Evolutionary conservation across 2,888 invertebrate species (phyloP), one percentile per base, ranked within the genome.

Genomic region (Melipona bicolor): DNA sequence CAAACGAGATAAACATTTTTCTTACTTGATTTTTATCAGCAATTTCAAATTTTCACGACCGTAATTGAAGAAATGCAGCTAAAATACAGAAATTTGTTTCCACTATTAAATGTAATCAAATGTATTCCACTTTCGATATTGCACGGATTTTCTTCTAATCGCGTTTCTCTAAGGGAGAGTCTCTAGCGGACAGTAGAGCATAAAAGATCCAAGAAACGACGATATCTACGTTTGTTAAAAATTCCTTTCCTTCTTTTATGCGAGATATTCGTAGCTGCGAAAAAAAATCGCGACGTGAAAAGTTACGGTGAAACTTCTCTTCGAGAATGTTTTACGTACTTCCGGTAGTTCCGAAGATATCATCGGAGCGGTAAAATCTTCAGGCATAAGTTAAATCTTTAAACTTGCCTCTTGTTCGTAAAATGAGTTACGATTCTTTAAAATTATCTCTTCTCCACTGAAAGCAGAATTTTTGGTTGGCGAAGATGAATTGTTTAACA

Each of bases 251-350:
- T 54, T 2, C 0, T 54, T 13, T n/a, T 21, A 32, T 6, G 15
- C 36, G 0, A 24, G 49, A 32, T 50, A 54, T 15, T 52, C 15
- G 15, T 3, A 21, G 21, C 13, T 13, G 27, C 56, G n/a, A n/a
- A 32, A 74, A 74, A 64, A 52, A 36, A n/a, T 52, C 27, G 32
- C 11, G 15, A n/a, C 11, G 19, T 74, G 64, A 64, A 74, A 59
- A 64, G 52, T 52, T 17, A 36, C 36, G 24, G 43, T 43, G 43
- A 6, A 50, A 43, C 52, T 54, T 24, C 65, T 54, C 21, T 54
- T 19, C 19, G 15, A 74, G 52, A 36, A 62, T 52, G 13, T 64
- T 36, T 65, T 50, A 64, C 19, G n/a, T 64, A 74, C 21, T 52
- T 64, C 5, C 21, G 6, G 36, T 54, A 74, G 24, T 65, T 65